Evolutionary conservation across 2,888 invertebrate genomes (phyloP).

Genomic region (Chironomus riparius): DNA sequence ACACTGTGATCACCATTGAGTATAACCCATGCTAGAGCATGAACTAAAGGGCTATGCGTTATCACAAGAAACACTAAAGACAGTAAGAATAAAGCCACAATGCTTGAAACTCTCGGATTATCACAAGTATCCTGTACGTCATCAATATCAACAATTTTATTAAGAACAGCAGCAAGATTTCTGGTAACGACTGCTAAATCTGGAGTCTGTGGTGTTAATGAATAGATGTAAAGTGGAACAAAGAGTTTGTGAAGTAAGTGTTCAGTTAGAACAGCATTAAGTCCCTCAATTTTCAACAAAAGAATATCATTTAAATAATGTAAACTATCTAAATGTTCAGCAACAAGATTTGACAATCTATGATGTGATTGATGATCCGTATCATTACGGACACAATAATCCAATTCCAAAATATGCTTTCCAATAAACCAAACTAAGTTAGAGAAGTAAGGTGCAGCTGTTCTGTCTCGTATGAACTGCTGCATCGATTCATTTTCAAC

Average conservation of each 20-base stretch:
- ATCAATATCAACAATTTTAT: conserved; percentile 48
- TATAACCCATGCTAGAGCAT: conserved; percentile 82
- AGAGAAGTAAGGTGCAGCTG: conserved; percentile 96
- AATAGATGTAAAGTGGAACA: conserved; percentile 89
- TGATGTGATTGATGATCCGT: conserved; percentile 89
- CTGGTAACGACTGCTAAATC: conserved; percentile 53
- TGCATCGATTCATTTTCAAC: conserved; percentile 94
- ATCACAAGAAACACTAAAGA: conserved; percentile 94
- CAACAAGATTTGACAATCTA: conserved; percentile 85
- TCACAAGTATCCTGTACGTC: conserved; percentile 46
- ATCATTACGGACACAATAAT: conserved; percentile 88
- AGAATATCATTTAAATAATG: conserved; percentile 97
- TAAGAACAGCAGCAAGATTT: conserved; percentile 55
- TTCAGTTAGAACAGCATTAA: conserved; percentile 89
- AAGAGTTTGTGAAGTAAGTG: conserved; percentile 87
- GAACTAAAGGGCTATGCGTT: conserved; percentile 81
- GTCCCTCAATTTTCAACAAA: conserved; percentile 78
- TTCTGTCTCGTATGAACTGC: conserved; percentile 87
- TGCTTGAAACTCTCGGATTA: conserved; percentile 73
- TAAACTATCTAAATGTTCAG: conserved; percentile 93
- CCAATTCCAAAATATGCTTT: conserved; percentile 91
- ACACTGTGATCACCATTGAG: conserved; percentile 70
- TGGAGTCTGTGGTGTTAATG: conserved; percentile 52
- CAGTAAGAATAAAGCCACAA: conserved; percentile 81
- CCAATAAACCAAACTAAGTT: conserved; percentile 99